These are phyloP conservation scores for Rhodeus uyekii DNA, from an alignment of 2,797 vertebrate genomes.

Conservation along the genomic window DNA sequence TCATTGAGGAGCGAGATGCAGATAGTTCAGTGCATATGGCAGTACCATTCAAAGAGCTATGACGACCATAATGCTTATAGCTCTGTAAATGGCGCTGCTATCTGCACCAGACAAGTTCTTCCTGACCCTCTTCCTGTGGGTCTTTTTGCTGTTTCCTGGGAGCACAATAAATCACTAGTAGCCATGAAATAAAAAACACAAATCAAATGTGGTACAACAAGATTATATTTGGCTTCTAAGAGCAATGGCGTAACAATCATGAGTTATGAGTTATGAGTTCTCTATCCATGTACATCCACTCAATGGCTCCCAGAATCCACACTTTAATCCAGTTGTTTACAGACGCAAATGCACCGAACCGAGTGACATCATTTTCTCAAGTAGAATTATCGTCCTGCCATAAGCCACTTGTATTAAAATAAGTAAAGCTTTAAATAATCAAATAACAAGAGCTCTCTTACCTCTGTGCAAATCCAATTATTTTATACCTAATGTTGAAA, in stretches of 20 bases:
- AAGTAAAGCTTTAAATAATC: constrained; percentile 25
- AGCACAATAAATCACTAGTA: constrained; percentile 10
- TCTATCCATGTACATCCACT: neutral
- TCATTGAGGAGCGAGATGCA: constrained; percentile 35
- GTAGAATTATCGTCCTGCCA: constrained; percentile 9
- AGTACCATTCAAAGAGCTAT: constrained; percentile 99
- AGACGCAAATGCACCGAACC: neutral
- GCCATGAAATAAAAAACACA: constrained; percentile 21
- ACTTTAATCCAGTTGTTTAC: constrained; percentile 13
- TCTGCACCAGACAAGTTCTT: constrained; percentile 76
- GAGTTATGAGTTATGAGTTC: neutral
- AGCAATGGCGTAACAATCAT: neutral
- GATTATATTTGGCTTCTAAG: neutral
- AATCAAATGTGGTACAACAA: constrained; percentile 16
- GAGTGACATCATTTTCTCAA: neutral
- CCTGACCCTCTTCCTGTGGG: constrained; percentile 15
- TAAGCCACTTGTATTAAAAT: constrained; percentile 7
- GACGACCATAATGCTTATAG: constrained; percentile 85
- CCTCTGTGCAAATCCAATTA: constrained; percentile 24
- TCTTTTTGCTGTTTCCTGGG: constrained; percentile 27
- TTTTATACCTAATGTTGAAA: neutral
- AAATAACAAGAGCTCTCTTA: constrained; percentile 10
- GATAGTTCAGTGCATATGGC: constrained; percentile 83
- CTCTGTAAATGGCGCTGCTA: constrained; percentile 93
- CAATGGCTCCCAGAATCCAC: neutral